Base-by-base conservation (phyloP, 2,888 invertebrate genomes). In the Coleophora deauratella region DNA sequence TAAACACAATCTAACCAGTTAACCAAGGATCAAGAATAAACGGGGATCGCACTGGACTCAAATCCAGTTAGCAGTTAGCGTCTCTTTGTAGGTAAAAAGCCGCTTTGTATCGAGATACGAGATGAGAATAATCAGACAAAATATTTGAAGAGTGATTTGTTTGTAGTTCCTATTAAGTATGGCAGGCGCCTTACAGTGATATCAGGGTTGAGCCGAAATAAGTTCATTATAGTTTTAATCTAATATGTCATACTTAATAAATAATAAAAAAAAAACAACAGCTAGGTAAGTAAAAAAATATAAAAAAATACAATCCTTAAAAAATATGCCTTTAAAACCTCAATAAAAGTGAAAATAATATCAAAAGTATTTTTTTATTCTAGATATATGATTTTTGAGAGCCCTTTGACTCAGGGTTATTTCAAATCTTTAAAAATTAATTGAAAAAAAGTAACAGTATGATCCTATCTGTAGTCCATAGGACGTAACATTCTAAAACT, bases 91-190 rank as follows among this genome's bases (percentile, higher is more conserved):
- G 59, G 50, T 58, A 81, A 80, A 84, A 81, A 82, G 80, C 84
- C 80, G 82, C 74, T 66, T 78, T 80, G 71, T 75, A 52, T 61
- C 55, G 61, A 64, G 66, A n/a, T 65, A 64, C 60, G n/a, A n/a
- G n/a, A n/a, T n/a, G n/a, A 60, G 69, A 73, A 81, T 80, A 71
- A 82, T 85, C 75, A 68, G 72, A 57, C 55, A 54, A 70, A 79
- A 80, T 81, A 79, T 84, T 84, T 77, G 75, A 55, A 55, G 57
- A 58, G 61, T 75, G 77, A 80, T 79, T 76, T 82, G 80, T 84
- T 79, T 72, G 67, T 61, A 50, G 50, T 60, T 64, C 53, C 59
- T 55, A 70, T 73, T 68, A 64, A 21, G 21, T 50, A 52, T 55
- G 54, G 60, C 58, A 70, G 72, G 73, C 72, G 75, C 77, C 77